A percentile compares a stretch with the other conserved stretches of the same genome.
Evolutionary conservation across 2,113 vertebrate genomes (phyloP).

Genomic region (Cisticola juncidis): DNA sequence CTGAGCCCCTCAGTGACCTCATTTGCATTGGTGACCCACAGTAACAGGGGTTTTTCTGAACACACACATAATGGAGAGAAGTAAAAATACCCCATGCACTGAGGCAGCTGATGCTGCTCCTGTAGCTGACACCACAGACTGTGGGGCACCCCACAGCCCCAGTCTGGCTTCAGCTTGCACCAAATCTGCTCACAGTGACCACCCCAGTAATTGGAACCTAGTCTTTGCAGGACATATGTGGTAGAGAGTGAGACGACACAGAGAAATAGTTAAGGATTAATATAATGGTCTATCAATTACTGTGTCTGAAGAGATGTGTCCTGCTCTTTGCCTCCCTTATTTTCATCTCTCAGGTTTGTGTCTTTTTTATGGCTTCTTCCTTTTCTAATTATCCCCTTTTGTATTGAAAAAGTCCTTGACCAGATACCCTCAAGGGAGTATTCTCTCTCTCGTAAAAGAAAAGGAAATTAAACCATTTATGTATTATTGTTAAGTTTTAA

Average conservation of each 20-base stretch:
- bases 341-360: neutral
- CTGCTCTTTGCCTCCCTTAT: neutral
- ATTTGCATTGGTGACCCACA: neutral
- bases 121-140: neutral
- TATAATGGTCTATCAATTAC: neutral
- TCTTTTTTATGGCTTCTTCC: neutral
- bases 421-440: neutral
- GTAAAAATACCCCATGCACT: neutral
- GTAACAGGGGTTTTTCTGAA: neutral
- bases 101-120: neutral
- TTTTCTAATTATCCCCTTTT: neutral
- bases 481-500: neutral
- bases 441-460: neutral
- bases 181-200: neutral
- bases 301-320: neutral
- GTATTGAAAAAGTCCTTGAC: neutral
- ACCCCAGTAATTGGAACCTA: neutral
- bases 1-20: neutral
- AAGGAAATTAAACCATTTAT: neutral
- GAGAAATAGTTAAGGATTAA: neutral
- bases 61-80: too few species aligned
- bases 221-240: neutral
- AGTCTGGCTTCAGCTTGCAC: neutral
- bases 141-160: rapidly evolving
- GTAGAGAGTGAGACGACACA: neutral